These are phyloP conservation scores for Oxyura jamaicensis DNA, from an alignment of 2,113 vertebrate genomes.

Conservation along the genomic window DNA sequence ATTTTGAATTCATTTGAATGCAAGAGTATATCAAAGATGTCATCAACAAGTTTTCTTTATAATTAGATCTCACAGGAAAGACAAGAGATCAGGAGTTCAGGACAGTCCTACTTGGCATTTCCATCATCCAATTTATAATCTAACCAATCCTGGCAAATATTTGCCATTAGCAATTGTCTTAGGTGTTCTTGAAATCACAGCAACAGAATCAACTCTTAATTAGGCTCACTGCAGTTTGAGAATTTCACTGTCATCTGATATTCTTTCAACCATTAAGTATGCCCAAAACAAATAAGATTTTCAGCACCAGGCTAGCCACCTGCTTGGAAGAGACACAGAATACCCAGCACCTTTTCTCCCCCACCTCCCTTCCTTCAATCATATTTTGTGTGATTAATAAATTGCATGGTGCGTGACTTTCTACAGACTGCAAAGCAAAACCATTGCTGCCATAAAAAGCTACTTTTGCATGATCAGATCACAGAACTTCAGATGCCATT, in stretches of 20 bases:
- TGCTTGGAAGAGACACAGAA: background rate
- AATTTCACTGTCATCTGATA: background rate
- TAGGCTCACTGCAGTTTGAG: background rate
- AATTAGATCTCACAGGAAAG: background rate
- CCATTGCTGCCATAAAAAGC: constrained; percentile 5
- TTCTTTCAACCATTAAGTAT: background rate
- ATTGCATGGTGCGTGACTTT: background rate
- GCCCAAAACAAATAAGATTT: background rate
- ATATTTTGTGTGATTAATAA: constrained; percentile 18
- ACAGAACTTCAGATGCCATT: constrained; percentile 27
- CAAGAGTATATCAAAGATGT: background rate
- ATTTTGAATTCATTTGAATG: background rate
- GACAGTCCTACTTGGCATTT: background rate
- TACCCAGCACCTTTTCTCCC: background rate
- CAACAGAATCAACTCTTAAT: background rate
- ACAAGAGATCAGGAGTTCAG: background rate
- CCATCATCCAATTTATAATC: background rate
- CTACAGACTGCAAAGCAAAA: constrained; percentile 1
- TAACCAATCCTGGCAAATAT: background rate
- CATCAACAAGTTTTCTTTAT: background rate
- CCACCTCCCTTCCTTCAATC: background rate
- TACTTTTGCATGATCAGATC: constrained; percentile 36
- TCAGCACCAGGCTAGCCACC: background rate
- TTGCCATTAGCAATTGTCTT: background rate
- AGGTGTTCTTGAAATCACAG: background rate